phyloP scores from a whole-genome alignment of 1,140 invertebrate genomes.

The Melanaphis sacchari region DNA sequence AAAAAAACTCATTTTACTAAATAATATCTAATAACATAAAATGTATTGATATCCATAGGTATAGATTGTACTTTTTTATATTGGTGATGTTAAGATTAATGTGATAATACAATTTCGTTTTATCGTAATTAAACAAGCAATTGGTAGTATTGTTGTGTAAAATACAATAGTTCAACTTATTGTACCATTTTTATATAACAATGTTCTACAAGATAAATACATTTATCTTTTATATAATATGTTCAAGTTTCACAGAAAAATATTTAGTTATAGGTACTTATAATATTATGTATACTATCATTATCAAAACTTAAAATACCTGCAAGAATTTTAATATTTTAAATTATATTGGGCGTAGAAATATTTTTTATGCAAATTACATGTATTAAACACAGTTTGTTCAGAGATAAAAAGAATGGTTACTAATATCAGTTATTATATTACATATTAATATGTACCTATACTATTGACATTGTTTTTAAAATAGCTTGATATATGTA shows the following conservation, averaged over 20 bases:
- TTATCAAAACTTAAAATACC: constrained; percentile 34
- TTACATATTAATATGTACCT: not conserved
- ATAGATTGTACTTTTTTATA: not conserved
- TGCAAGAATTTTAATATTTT: constrained; percentile 10
- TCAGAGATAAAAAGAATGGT: not conserved
- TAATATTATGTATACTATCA: constrained; percentile 2
- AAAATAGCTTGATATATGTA: not conserved
- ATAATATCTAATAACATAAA: not conserved
- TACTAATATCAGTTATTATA: constrained; percentile 15
- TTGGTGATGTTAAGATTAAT: not conserved
- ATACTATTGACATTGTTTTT: not conserved
- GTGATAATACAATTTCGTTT: not conserved
- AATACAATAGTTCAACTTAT: constrained; percentile 1
- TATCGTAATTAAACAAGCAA: not conserved
- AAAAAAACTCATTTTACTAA: not conserved
- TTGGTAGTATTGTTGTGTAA: not conserved
- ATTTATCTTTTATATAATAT: constrained; percentile 22
- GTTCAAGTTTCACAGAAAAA: not conserved
- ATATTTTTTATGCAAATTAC: constrained; percentile 26
- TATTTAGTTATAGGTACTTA: constrained; percentile 19
- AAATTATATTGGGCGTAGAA: constrained; percentile 15
- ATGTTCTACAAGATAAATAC: not conserved
- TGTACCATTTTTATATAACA: constrained; percentile 3
- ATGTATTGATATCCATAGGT: not conserved
- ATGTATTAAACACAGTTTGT: not conserved